Evolutionary conservation across 2,113 vertebrate genomes (phyloP).

Genomic region (Tinamus guttatus): DNA sequence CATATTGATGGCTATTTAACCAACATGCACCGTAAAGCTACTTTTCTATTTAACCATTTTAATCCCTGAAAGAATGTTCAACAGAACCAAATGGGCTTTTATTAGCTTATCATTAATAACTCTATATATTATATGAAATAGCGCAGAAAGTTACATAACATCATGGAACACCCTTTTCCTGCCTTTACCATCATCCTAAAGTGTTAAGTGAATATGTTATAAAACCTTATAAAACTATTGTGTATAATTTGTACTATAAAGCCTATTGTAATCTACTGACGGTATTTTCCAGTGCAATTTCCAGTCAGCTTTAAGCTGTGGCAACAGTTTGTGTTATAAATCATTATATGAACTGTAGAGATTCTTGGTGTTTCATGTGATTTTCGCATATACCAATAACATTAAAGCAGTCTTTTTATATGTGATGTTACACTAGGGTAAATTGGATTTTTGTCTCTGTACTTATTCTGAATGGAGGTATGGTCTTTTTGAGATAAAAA

Average conservation of each 20-base stretch:
- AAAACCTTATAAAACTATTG: neutral
- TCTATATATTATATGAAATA: neutral
- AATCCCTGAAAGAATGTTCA: neutral
- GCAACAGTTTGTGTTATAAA: neutral
- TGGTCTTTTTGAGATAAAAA: conserved; percentile 48
- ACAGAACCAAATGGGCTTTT: neutral
- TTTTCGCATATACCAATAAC: neutral
- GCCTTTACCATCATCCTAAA: no score
- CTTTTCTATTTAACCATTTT: neutral
- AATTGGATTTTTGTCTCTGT: conserved; percentile 6
- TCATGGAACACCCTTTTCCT: no score
- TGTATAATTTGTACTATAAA: neutral
- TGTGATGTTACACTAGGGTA: neutral
- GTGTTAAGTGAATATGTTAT: neutral
- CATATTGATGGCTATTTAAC: neutral
- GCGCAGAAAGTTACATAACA: neutral
- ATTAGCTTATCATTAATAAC: neutral
- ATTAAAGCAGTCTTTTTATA: neutral
- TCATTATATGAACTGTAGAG: neutral
- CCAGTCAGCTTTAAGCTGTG: neutral
- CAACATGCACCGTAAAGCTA: neutral
- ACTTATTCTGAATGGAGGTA: neutral
- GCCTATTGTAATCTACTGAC: neutral
- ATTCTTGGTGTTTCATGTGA: neutral
- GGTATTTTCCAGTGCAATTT: neutral